Percentiles rank a stretch among this genome's conserved stretches.
Conservation (phyloP, 2,797 vertebrate genomes). For the Sebastes nivosus region DNA sequence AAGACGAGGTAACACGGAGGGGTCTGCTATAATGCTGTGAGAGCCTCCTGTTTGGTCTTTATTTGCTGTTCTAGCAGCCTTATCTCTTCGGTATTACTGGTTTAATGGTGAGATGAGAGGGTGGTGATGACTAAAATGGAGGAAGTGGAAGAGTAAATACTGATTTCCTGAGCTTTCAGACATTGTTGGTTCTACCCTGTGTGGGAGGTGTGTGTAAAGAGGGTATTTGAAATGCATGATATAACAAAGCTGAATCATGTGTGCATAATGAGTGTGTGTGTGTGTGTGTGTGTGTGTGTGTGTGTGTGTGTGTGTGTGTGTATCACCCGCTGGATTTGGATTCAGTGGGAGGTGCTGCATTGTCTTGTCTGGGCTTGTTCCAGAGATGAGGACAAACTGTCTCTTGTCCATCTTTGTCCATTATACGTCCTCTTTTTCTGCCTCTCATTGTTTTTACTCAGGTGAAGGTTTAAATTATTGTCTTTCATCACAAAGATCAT, state of each 20-base stretch:
- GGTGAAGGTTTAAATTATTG: not conserved
- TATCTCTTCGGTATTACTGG: slow-evolving; percentile 15
- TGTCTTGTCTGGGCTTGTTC: slow-evolving; percentile 55
- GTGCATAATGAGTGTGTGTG: not conserved
- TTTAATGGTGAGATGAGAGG: slow-evolving; percentile 31
- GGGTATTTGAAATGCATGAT: slow-evolving; percentile 38
- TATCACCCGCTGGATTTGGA: slow-evolving; percentile 8
- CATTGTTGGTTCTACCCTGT: slow-evolving; percentile 29
- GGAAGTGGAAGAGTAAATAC: slow-evolving; percentile 56
- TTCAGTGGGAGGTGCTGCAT: slow-evolving; percentile 29
- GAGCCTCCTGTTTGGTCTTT: not conserved
- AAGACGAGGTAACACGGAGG: not conserved
- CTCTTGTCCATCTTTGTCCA: not conserved
- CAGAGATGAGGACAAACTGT: slow-evolving; percentile 36
- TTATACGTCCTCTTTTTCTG: not conserved
- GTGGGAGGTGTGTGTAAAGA: slow-evolving; percentile 54
- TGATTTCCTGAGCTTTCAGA: slow-evolving; percentile 39
- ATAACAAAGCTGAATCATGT: slow-evolving; percentile 17
- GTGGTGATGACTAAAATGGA: slow-evolving; percentile 48
- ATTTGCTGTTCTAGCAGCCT: slow-evolving; percentile 34
- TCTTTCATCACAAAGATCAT: not conserved
- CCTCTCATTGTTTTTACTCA: not conserved
- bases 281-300: too few species aligned
- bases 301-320: not conserved
- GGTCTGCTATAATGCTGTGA: not conserved